These are phyloP conservation scores for Panzeria rudis DNA, from an alignment of 2,888 invertebrate genomes.

Conservation along the genomic window DNA sequence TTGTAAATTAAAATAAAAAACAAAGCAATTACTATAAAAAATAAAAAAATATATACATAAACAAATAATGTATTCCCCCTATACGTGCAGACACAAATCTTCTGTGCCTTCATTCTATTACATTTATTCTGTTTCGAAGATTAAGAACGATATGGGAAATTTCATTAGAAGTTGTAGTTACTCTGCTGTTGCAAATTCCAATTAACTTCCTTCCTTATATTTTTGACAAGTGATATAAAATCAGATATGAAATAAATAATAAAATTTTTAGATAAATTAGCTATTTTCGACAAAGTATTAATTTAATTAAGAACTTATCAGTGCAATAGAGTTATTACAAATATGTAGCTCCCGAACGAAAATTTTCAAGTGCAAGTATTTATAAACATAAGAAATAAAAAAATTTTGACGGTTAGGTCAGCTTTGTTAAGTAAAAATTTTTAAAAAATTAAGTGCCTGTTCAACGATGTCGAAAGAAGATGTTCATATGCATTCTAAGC, in stretches of 20 bases:
- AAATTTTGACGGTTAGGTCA: too few relatives aligned
- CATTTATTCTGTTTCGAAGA: slow-evolving; percentile 6
- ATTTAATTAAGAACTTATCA: background rate
- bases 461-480: too few relatives aligned
- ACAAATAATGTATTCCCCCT: background rate
- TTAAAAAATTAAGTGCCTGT: too few relatives aligned
- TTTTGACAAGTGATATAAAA: background rate
- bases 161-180: slow-evolving; percentile 2
- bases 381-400: too few relatives aligned
- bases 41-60: slow-evolving; percentile 22
- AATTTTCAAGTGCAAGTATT: too few relatives aligned
- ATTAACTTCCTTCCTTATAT: background rate
- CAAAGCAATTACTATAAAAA: slow-evolving; percentile 63
- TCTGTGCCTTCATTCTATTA: background rate
- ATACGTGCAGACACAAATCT: too few relatives aligned
- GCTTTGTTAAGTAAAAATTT: too few relatives aligned
- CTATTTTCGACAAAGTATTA: background rate
- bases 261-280: background rate
- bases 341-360: background rate
- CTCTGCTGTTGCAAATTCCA: background rate
- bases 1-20: slow-evolving; percentile 69
- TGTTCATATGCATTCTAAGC: too few relatives aligned
- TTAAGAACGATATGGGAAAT: slow-evolving; percentile 37
- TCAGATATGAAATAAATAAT: background rate
- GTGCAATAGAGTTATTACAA: background rate